Evolutionary conservation across 2,113 vertebrate genomes (phyloP).

Genomic region (Ellobius talpinus): DNA sequence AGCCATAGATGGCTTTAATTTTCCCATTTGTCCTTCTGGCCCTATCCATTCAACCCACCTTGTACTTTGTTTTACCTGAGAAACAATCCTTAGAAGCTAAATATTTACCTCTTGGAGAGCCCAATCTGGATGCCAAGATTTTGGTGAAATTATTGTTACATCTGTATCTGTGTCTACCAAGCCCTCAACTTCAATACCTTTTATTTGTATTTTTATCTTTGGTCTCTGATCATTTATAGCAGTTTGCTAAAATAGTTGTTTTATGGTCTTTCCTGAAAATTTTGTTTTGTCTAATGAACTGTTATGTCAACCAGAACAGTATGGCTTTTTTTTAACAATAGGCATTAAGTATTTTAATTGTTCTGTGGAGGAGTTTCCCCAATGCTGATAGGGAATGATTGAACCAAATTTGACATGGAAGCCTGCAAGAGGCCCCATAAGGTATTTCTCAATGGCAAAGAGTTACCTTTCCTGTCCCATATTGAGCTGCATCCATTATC

Average conservation of each 20-base stretch:
- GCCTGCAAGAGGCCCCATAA: not conserved
- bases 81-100: not conserved
- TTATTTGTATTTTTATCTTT: not conserved
- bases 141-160: not conserved
- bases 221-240: not conserved
- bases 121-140: not conserved
- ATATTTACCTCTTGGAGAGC: not conserved
- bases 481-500: not conserved
- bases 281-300: not conserved
- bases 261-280: not conserved
- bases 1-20: not conserved
- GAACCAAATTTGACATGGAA: not conserved
- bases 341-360: not conserved
- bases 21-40: not conserved
- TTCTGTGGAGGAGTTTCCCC: not conserved
- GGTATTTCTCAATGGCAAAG: not conserved
- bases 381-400: not conserved
- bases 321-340: not conserved
- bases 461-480: not conserved
- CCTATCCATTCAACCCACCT: not conserved
- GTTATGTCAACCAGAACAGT: not conserved
- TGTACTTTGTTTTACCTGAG: not conserved
- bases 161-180: not conserved
- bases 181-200: not conserved
- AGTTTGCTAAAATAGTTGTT: not conserved